These are phyloP conservation scores for Dromiciops gliroides DNA, from an alignment of 2,113 vertebrate species.

Conservation along the genomic window DNA sequence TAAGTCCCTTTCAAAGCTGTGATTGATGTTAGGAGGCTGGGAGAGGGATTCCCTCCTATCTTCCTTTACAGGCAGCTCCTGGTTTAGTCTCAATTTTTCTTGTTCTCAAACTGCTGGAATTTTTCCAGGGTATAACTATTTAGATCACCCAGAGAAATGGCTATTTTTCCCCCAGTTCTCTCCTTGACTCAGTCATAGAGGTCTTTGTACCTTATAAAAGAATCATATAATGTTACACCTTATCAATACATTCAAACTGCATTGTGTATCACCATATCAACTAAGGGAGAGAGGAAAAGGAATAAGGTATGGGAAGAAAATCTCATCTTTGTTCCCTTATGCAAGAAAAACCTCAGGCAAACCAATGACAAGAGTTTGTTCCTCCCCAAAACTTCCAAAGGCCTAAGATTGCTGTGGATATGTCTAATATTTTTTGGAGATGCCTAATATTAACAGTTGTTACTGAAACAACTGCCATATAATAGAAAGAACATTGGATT, in stretches of 20 bases:
- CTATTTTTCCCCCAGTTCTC: not conserved
- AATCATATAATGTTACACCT: not conserved
- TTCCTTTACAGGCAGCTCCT: not conserved
- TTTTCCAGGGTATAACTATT: not conserved
- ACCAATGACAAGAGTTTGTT: not conserved
- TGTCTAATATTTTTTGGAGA: not conserved
- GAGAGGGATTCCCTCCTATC: not conserved
- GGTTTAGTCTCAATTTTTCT: not conserved
- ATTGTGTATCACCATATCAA: not conserved
- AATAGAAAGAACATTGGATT: not conserved
- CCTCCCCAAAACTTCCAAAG: not conserved
- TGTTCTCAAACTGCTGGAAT: not conserved
- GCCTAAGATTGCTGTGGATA: not conserved
- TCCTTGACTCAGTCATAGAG: not conserved
- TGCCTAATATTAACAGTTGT: not conserved
- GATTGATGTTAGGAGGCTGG: not conserved
- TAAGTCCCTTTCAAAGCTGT: not conserved
- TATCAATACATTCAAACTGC: not conserved
- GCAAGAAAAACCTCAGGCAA: not conserved
- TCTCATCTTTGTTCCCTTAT: not conserved
- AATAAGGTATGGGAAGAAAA: not conserved
- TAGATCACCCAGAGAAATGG: not conserved
- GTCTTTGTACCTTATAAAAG: not conserved
- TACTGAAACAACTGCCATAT: not conserved
- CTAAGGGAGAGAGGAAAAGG: not conserved